These are phyloP conservation scores for Eilema caniola DNA, from an alignment of 2,888 invertebrate genomes.

Conservation along the genomic window DNA sequence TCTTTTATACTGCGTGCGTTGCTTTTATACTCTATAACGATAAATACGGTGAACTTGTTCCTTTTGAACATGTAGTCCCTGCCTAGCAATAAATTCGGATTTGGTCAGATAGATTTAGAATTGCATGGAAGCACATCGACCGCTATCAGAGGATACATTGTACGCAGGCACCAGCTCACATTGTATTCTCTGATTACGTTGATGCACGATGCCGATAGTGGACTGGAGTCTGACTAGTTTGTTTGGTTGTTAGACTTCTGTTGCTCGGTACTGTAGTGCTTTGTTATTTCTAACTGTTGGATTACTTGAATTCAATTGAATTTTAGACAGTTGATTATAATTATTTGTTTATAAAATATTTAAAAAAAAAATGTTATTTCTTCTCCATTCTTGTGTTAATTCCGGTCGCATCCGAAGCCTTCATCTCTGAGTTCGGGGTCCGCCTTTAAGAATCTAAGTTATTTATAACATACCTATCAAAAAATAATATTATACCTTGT, in stretches of 20 bases:
- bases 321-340: too few relatives aligned
- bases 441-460: too few relatives aligned
- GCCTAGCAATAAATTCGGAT: neutral
- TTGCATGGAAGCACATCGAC: neutral
- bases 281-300: neutral
- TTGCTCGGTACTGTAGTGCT: neutral
- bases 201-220: neutral
- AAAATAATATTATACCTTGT: too few relatives aligned
- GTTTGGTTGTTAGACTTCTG: neutral
- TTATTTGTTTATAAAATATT: too few relatives aligned
- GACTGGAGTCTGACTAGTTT: neutral
- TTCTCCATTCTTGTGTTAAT: too few relatives aligned
- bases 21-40: neutral
- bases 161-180: neutral
- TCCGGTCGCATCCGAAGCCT: too few relatives aligned
- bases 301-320: too few relatives aligned
- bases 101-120: constrained; percentile 1
- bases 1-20: too few relatives aligned
- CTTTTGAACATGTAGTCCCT: neutral
- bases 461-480: too few relatives aligned
- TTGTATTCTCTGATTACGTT: neutral
- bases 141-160: constrained; percentile 4
- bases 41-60: neutral
- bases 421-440: too few relatives aligned
- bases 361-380: too few relatives aligned